A percentile compares a stretch with the other conserved stretches of the same genome.
phyloP scores from a whole-genome alignment of 2,797 vertebrate genomes.

The Ambastaia sidthimunki region DNA sequence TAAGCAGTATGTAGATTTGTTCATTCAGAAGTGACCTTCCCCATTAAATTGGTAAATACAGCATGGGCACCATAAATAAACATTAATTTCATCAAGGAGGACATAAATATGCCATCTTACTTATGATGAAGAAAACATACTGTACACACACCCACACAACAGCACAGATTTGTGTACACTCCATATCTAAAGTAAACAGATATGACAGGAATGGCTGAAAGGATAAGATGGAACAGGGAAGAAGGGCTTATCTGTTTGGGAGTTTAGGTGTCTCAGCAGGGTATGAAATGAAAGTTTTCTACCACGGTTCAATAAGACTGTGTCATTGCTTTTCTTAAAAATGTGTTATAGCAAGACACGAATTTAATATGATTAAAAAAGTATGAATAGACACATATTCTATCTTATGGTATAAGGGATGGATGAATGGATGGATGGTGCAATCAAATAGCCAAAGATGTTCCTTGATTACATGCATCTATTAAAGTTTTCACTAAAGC shows the following conservation, averaged over 20 bases:
- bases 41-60: slow-evolving; percentile 72
- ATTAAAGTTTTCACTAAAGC: no score
- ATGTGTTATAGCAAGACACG: slow-evolving; percentile 15
- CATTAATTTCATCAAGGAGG: slow-evolving; percentile 54
- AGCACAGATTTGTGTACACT: background rate
- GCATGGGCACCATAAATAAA: slow-evolving; percentile 62
- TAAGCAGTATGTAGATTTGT: slow-evolving; percentile 75
- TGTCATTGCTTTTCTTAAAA: slow-evolving; percentile 36
- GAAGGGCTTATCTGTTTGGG: slow-evolving; percentile 19
- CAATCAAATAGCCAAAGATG: no score
- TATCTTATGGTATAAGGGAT: no score
- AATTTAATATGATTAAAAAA: slow-evolving; percentile 24
- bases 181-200: slow-evolving; percentile 14
- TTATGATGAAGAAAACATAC: background rate
- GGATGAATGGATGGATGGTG: background rate
- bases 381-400: background rate
- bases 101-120: slow-evolving; percentile 30
- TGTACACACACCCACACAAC: slow-evolving; percentile 1
- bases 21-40: slow-evolving; percentile 76
- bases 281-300: slow-evolving; percentile 41
- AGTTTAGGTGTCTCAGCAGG: slow-evolving; percentile 40
- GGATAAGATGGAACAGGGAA: slow-evolving; percentile 9
- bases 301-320: slow-evolving; percentile 34
- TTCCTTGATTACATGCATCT: no score
- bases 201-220: slow-evolving; percentile 7